Evolutionary conservation across 2,888 invertebrate species (phyloP).

Genomic region (Belgica antarctica): DNA sequence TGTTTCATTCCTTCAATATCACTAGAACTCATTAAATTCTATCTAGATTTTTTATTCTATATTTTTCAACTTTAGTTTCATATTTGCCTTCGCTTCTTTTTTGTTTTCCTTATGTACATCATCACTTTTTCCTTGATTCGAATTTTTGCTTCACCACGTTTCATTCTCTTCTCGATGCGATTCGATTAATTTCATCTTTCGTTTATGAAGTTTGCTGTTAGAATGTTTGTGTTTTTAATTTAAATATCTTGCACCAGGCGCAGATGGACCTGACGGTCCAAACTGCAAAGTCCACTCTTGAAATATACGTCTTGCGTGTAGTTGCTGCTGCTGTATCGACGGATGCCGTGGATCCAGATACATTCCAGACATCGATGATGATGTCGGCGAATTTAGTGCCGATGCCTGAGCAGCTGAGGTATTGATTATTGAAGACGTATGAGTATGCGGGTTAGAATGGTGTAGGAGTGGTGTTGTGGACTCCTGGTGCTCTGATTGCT

Average conservation of each 20-base stretch:
- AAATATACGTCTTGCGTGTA: slow-evolving; percentile 54
- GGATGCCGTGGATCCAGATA: slow-evolving; percentile 46
- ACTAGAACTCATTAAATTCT: slow-evolving; percentile 44
- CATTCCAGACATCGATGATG: slow-evolving; percentile 52
- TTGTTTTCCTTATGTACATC: slow-evolving; percentile 29
- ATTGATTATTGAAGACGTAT: slow-evolving; percentile 46
- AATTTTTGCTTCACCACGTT: slow-evolving; percentile 3
- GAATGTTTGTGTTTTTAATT: slow-evolving; percentile 35
- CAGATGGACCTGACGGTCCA: slow-evolving; percentile 51
- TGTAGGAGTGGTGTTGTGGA: slow-evolving; percentile 50
- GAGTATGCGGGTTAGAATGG: slow-evolving; percentile 50
- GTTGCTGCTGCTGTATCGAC: slow-evolving; percentile 56
- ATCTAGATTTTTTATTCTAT: slow-evolving; percentile 41
- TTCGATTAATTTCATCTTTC: slow-evolving; percentile 1
- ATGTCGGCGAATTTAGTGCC: slow-evolving; percentile 52
- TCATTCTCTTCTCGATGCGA: not conserved
- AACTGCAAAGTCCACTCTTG: slow-evolving; percentile 56
- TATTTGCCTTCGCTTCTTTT: slow-evolving; percentile 27
- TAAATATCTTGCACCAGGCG: slow-evolving; percentile 44
- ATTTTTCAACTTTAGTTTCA: slow-evolving; percentile 41
- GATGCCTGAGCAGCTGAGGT: slow-evolving; percentile 41
- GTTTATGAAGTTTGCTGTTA: not conserved
- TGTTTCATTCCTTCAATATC: slow-evolving; percentile 32
- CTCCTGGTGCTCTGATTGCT: slow-evolving; percentile 83
- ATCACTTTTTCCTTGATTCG: slow-evolving; percentile 29